phyloP scores from a whole-genome alignment of 2,797 vertebrate genomes.

The Echeneis naucrates region DNA sequence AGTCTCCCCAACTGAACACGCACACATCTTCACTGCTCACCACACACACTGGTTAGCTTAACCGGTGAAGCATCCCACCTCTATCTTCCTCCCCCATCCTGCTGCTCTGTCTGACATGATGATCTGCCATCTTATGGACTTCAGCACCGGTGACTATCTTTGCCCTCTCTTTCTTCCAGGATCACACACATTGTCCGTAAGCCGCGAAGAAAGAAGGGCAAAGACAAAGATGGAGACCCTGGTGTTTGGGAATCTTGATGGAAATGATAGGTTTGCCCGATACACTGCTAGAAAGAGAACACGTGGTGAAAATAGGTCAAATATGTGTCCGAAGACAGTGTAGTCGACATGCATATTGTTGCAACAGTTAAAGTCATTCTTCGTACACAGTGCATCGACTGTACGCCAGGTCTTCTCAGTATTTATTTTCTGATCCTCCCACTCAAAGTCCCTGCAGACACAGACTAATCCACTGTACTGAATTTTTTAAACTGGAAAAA shows the following conservation, averaged over 20 bases:
- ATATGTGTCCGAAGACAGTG: slow-evolving; percentile 14
- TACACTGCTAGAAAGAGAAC: slow-evolving; percentile 24
- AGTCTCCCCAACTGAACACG: slow-evolving; percentile 5
- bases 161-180: slow-evolving; percentile 21
- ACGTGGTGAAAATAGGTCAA: slow-evolving; percentile 40
- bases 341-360: slow-evolving; percentile 11
- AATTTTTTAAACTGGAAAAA: slow-evolving; percentile 3
- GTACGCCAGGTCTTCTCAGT: not conserved
- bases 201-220: slow-evolving; percentile 22
- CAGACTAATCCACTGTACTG: not conserved
- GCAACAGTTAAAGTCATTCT: not conserved
- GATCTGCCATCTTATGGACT: slow-evolving; percentile 51
- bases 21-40: slow-evolving; percentile 8
- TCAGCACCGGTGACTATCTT: slow-evolving; percentile 32
- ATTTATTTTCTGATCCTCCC: slow-evolving; percentile 38
- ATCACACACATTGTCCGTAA: slow-evolving; percentile 6
- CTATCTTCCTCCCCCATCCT: not conserved
- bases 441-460: slow-evolving; percentile 1
- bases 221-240: slow-evolving; percentile 38
- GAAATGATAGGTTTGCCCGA: slow-evolving; percentile 31
- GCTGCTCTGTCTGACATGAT: slow-evolving; percentile 40
- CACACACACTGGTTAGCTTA: slow-evolving; percentile 34
- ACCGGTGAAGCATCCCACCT: slow-evolving; percentile 4
- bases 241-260: slow-evolving; percentile 14
- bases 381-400: not conserved